Evolutionary conservation across 2,113 vertebrate genomes (phyloP).

Genomic region (Heloderma charlesbogerti): DNA sequence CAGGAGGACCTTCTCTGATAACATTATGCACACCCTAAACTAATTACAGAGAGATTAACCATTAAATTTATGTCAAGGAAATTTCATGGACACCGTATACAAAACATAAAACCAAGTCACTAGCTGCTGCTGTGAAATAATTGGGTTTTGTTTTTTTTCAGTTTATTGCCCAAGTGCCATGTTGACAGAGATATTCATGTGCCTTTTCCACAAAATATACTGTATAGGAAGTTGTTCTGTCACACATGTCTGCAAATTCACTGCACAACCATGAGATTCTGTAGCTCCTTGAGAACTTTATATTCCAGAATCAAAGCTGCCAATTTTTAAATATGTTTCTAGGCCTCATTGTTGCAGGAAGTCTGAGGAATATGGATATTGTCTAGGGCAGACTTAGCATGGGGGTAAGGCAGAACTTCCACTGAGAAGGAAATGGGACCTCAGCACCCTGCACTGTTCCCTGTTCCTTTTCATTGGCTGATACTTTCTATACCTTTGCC

Average conservation of each 20-base stretch:
- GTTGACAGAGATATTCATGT: slow-evolving; percentile 59
- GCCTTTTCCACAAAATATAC: slow-evolving; percentile 49
- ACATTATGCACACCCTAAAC: slow-evolving; percentile 20
- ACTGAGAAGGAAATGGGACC: neutral
- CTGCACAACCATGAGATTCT: neutral
- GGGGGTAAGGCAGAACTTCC: neutral
- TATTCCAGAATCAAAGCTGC: too few species aligned
- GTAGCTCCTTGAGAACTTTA: neutral
- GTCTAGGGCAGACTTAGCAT: neutral
- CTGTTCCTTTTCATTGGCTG: neutral
- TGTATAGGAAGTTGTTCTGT: neutral
- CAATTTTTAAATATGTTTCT: neutral
- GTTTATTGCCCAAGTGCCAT: slow-evolving; percentile 52
- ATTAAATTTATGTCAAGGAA: slow-evolving; percentile 48
- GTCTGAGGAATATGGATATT: neutral
- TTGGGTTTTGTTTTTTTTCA: slow-evolving; percentile 43
- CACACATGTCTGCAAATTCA: neutral
- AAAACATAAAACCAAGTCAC: slow-evolving; percentile 4
- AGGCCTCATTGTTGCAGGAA: neutral
- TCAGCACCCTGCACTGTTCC: neutral
- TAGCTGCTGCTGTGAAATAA: slow-evolving; percentile 45
- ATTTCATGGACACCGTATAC: slow-evolving; percentile 48
- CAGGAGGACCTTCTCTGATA: slow-evolving; percentile 53
- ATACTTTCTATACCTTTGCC: neutral
- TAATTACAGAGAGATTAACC: slow-evolving; percentile 47